phyloP scores from a whole-genome alignment of 2,113 vertebrate species.

The Alethe castanea region DNA sequence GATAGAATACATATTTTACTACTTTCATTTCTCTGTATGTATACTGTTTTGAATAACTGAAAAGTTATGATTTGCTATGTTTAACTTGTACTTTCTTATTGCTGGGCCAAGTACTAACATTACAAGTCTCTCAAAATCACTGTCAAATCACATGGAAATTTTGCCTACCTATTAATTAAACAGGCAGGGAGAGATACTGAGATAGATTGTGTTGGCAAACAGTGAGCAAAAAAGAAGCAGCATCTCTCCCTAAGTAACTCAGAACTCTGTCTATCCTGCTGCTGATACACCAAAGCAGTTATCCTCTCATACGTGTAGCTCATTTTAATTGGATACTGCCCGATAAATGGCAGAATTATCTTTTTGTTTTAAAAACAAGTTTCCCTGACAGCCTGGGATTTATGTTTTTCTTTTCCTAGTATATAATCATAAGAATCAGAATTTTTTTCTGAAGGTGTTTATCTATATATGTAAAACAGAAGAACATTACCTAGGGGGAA shows the following conservation, averaged over 20 bases:
- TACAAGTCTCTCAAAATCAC: neutral
- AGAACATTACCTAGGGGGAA: neutral
- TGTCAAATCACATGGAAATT: neutral
- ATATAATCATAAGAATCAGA: neutral
- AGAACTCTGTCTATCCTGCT: neutral
- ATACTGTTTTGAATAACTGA: constrained; percentile 36
- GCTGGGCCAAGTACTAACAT: neutral
- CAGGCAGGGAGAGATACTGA: neutral
- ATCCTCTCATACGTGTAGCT: neutral
- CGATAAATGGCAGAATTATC: constrained; percentile 4
- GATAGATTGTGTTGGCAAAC: neutral
- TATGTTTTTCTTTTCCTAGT: neutral
- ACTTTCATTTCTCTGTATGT: neutral
- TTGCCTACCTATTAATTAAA: neutral
- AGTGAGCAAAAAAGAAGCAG: neutral
- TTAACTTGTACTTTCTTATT: neutral
- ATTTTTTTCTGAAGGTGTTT: neutral
- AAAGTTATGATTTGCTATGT: constrained; percentile 19
- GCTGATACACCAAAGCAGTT: neutral
- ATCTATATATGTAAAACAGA: neutral
- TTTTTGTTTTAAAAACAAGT: constrained; percentile 1
- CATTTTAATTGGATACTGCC: neutral
- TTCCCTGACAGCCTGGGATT: constrained; percentile 21
- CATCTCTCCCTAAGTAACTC: neutral
- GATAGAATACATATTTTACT: neutral